Evolutionary conservation across 2,888 invertebrate genomes (phyloP).

Genomic region (Spilarctia lutea): DNA sequence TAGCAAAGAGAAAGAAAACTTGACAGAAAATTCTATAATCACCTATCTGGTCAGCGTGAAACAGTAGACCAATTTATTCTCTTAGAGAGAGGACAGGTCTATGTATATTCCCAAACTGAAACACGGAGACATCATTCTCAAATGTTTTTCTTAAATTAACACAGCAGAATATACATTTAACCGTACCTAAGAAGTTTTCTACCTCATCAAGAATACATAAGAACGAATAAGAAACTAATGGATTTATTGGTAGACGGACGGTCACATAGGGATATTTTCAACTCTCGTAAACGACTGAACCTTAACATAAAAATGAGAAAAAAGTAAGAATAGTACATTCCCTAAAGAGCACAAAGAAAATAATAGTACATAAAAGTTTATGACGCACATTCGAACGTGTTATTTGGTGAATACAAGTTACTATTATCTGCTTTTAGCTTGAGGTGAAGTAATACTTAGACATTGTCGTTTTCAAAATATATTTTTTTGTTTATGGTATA

Average conservation of each 20-base stretch:
- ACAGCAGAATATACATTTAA: background rate
- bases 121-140: background rate
- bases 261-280: constrained; percentile 9
- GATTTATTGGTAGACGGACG: constrained; percentile 3
- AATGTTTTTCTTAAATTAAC: background rate
- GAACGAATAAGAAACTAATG: constrained; percentile 3
- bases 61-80: no score
- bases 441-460: background rate
- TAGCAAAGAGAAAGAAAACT: no score
- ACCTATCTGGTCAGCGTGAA: no score
- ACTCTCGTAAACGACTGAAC: constrained; percentile 11
- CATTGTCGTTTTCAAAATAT: background rate
- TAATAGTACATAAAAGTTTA: constrained; percentile 17
- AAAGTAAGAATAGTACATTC: constrained; percentile 9
- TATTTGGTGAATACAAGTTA: constrained; percentile 14
- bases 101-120: no score
- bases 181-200: constrained; percentile 6
- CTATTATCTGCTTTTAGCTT: background rate
- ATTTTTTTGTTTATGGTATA: no score
- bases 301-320: constrained; percentile 12
- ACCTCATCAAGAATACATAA: background rate
- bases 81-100: no score
- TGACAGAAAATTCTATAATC: no score
- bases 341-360: constrained; percentile 11
- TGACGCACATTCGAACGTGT: constrained; percentile 6